Evolutionary conservation across 2,113 vertebrate genomes (phyloP).

Genomic region (Cynoglossus semilaevis): DNA sequence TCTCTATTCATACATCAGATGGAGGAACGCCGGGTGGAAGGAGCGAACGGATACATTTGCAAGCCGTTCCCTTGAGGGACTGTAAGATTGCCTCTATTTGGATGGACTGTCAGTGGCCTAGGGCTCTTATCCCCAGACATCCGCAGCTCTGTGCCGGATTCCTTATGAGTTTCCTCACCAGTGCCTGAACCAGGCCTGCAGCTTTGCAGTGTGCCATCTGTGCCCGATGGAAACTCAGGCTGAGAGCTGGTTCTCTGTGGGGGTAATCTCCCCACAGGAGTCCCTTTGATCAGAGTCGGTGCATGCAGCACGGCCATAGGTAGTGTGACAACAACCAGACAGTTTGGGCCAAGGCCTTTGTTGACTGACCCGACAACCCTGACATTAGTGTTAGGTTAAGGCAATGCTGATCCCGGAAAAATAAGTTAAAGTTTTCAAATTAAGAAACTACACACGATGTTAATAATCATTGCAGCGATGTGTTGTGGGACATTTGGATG

Average conservation of each 20-base stretch:
- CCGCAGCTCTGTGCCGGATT: conserved; percentile 25
- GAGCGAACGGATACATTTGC: conserved; percentile 61
- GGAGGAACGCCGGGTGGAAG: conserved; percentile 25
- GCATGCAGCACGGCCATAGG: conserved; percentile 28
- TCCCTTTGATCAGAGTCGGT: conserved; percentile 60
- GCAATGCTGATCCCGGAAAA: too few species aligned
- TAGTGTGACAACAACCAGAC: conserved; percentile 15
- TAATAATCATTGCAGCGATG: too few species aligned
- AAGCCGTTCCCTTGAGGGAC: conserved; percentile 61
- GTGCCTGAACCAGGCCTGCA: conserved; percentile 48
- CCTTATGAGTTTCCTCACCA: conserved; percentile 48
- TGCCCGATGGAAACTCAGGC: conserved; percentile 46
- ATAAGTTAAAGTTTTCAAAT: too few species aligned
- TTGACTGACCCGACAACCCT: too few species aligned
- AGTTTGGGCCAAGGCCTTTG: background rate
- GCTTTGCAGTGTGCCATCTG: conserved; percentile 60
- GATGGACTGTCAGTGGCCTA: conserved; percentile 53
- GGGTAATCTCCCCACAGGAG: conserved; percentile 42
- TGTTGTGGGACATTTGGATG: too few species aligned
- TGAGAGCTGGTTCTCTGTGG: conserved; percentile 25
- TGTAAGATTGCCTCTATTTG: conserved; percentile 66
- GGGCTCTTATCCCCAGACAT: conserved; percentile 43
- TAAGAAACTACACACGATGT: too few species aligned
- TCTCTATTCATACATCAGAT: conserved; percentile 55
- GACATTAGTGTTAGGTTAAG: too few species aligned